These are phyloP conservation scores for Phrynocephalus versicolor DNA, from an alignment of 2,113 vertebrate species.

Conservation along the genomic window DNA sequence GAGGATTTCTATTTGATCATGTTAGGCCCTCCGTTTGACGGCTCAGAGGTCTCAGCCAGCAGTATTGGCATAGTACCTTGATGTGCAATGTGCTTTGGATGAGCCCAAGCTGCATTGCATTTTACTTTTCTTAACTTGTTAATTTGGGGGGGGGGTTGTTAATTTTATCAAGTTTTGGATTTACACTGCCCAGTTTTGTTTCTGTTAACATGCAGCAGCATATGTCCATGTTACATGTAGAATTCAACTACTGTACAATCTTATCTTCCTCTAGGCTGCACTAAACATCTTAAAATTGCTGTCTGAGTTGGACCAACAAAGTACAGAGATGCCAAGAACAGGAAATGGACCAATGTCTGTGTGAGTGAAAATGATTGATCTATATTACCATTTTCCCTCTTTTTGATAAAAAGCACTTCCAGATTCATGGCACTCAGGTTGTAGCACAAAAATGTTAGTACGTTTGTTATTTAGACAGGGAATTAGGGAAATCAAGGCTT, in stretches of 20 bases:
- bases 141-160: neutral
- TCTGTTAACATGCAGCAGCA: neutral
- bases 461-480: slow-evolving; percentile 18
- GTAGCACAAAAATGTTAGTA: neutral
- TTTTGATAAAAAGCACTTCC: neutral
- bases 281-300: slow-evolving; percentile 96
- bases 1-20: neutral
- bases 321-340: slow-evolving; percentile 86
- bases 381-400: slow-evolving; percentile 4
- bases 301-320: slow-evolving; percentile 94
- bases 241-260: slow-evolving; percentile 17
- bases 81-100: neutral
- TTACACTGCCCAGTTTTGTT: neutral
- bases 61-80: neutral
- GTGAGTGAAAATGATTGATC: slow-evolving; percentile 76
- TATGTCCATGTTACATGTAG: neutral
- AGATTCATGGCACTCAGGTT: neutral
- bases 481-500: slow-evolving; percentile 25
- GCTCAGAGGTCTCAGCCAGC: neutral
- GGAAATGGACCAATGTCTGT: slow-evolving; percentile 95
- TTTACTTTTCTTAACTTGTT: neutral
- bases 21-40: neutral
- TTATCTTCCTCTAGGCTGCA: slow-evolving; percentile 82
- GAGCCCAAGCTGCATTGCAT: neutral
- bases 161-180: neutral